Percentiles rank a stretch among this genome's conserved stretches.
These are phyloP conservation scores for Rhinella marina DNA, from an alignment of 2,797 vertebrate species.

Conservation along the genomic window DNA sequence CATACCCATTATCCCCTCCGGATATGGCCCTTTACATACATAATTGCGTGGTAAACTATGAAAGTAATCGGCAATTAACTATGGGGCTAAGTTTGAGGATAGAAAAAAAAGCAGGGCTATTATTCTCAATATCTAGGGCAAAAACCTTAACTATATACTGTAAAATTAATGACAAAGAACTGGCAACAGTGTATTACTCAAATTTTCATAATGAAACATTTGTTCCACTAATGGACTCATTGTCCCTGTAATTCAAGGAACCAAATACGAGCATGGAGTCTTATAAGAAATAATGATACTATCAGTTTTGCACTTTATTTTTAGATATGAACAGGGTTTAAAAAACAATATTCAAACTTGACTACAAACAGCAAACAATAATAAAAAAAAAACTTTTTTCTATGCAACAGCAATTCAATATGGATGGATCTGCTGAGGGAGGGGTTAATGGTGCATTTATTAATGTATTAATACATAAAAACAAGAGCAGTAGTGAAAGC, in stretches of 20 bases:
- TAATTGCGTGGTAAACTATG: neutral
- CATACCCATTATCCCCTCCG: constrained; percentile 47
- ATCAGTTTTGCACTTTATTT: neutral
- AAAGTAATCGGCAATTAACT: neutral
- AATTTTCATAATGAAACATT: neutral
- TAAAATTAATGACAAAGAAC: neutral
- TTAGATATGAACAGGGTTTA: neutral
- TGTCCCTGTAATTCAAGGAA: neutral
- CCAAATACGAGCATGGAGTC: neutral
- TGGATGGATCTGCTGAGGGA: constrained; percentile 37
- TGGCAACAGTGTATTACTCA: neutral
- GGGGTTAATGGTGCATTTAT: constrained; percentile 49
- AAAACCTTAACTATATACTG: neutral
- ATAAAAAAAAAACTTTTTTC: neutral
- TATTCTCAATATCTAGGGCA: neutral
- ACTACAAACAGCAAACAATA: neutral
- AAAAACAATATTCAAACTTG: neutral
- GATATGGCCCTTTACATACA: constrained; percentile 5
- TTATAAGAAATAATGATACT: neutral
- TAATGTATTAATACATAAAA: constrained; percentile 12
- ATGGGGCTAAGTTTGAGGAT: neutral
- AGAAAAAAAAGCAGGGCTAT: neutral
- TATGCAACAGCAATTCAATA: neutral
- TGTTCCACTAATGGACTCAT: neutral
- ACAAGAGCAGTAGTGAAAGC: constrained; percentile 58